Evolutionary conservation across 2,888 invertebrate species (phyloP), one percentile per base, ranked within the genome.

Genomic region (Andrena trimmerana): DNA sequence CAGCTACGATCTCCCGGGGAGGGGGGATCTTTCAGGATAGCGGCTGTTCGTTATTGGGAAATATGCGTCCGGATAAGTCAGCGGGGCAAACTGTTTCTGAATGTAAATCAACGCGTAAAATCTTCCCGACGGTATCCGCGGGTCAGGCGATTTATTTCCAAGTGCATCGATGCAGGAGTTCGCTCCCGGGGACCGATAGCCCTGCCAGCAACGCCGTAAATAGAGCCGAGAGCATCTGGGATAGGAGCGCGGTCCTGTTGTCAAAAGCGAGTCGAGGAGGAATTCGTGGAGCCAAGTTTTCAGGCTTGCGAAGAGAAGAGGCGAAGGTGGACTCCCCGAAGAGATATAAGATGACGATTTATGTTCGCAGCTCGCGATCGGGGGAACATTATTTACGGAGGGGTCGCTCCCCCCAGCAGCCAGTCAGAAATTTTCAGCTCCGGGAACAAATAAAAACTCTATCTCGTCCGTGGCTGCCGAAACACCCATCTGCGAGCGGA

Each of bases 291-390:
- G 31, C 2, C 0, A 20, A 1, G 20, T 54, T 33, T n/a, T 8
- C 31, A 4, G n/a, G 42, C 2, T 29, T n/a, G 27, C 33, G 20
- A 36, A 36, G 13, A 20, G 16, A 4, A 20, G 24, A 27, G 65
- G 48, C 75, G 65, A 74, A 65, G 67, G 76, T 81, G 72, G 84
- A 85, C 78, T 88, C 88, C 86, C 85, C 78, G 63, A 86, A 84
- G 85, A 88, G 86, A 89, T 89, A 89, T 89, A 88, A 89, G 85
- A 86, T 85, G 85, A 82, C 88, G 88, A 90, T 90, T 90, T 90
- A 90, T 89, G 86, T 88, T 71, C 85, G 68, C 87, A 84, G 86
- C 86, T 89, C 83, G 82, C 85, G 80, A 83, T 78, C 68, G 71
- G 72, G 72, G 71, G 67, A 81, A 79, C 86, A 86, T 90, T 89